Percentiles rank a stretch among this genome's conserved stretches.
phyloP scores from a whole-genome alignment of 2,113 vertebrate genomes.

The Oreamnos americanus region DNA sequence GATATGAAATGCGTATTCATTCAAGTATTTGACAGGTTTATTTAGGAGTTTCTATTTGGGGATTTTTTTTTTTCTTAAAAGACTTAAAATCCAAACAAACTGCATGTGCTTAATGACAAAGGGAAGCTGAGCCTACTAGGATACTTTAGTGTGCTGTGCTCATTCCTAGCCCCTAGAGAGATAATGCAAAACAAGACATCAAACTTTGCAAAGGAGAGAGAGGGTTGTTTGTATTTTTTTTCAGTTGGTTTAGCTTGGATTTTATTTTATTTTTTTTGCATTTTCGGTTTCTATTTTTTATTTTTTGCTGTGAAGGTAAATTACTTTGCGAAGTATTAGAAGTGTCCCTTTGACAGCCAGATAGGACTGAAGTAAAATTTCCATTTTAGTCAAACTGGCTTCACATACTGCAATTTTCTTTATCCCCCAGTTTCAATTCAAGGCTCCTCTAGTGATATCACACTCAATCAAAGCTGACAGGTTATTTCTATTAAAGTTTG shows the following conservation, averaged over 20 bases:
- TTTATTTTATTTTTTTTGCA: neutral
- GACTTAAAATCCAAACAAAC: constrained; percentile 66
- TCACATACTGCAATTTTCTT: constrained; percentile 78
- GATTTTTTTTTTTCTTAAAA: constrained; percentile 20
- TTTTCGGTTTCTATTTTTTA: constrained; percentile 34
- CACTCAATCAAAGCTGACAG: constrained; percentile 81
- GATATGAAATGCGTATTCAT: neutral
- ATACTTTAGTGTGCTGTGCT: constrained; percentile 42
- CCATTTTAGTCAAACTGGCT: constrained; percentile 78
- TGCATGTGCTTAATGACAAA: constrained; percentile 61
- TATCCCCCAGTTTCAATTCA: constrained; percentile 79
- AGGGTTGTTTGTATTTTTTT: neutral
- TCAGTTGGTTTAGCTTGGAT: neutral
- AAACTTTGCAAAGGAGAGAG: constrained; percentile 23
- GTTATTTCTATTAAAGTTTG: constrained; percentile 83
- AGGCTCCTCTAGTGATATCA: constrained; percentile 78
- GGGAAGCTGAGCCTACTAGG: neutral
- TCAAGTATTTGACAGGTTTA: constrained; percentile 46
- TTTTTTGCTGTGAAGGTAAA: constrained; percentile 74
- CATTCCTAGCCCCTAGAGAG: neutral
- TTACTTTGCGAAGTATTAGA: constrained; percentile 74
- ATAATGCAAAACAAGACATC: neutral
- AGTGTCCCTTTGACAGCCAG: constrained; percentile 79
- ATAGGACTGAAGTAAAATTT: constrained; percentile 78
- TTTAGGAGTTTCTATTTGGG: constrained; percentile 12